Base-by-base conservation (phyloP, 2,797 vertebrate genomes). In the Lacerta viridis region DNA sequence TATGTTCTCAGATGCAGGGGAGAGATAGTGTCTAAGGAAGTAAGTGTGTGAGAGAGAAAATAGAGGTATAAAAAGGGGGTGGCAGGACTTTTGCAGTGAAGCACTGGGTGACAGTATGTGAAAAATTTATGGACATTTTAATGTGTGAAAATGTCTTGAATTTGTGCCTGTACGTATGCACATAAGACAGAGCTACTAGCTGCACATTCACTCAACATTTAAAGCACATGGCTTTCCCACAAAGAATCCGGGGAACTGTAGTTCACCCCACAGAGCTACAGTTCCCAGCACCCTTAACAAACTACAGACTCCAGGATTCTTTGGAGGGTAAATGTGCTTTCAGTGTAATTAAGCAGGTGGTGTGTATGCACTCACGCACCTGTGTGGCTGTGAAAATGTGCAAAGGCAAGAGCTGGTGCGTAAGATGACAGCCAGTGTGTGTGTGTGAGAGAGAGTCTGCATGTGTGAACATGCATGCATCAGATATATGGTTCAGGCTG, bases 381-480 rank as follows among this genome's bases (percentile, higher is more conserved):
- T 77, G 9, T 64, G 9, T 4, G 15, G 41, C 3, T 59, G 3
- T 41, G 17, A 41, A 78, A 59, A 61, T 27, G 39, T 7, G 5
- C 18, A 64, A 78, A 72, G 7, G 76, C 59, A 71, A 41, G 15
- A 83, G 39, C 29, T 33, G 43, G 43, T 29, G 18, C 3, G 33
- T 61, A 10, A 81, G 39, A 41, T 74, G 50, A 64, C 7, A 33
- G 18, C 33, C 33, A 2, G 11, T 5, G 75, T 36, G 7, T 20
- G 29, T 50, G 46, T 50, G 46, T 46, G 46, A 50, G 50, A 4
- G 20, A 86, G 75, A 61, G n/a, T 46, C 80, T 84, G 41, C 69
- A 81, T 80, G 33, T 83, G 41, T 74, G 23, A 61, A 75, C 71
- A 76, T 68, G 33, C 59, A 75, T 87, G 71, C 41, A 72, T 75